Base-by-base conservation (phyloP, 2,113 vertebrate species). In the Atrichornis clamosus region DNA sequence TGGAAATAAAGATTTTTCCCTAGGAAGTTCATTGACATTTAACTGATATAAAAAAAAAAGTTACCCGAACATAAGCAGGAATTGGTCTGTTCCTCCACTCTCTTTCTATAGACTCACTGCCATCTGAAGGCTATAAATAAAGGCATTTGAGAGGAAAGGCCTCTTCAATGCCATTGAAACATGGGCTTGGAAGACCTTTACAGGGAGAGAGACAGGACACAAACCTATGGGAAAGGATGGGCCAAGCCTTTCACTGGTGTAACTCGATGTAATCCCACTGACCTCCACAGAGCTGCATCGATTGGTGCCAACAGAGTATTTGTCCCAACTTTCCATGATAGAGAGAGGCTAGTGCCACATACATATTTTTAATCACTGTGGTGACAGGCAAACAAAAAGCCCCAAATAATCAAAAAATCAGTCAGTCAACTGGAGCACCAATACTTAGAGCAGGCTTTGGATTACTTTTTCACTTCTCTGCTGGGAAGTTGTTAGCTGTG, bases 81-180 rank as follows among this genome's bases (percentile, higher is more conserved):
- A 49, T 58, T 27, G 55, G 28, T 78, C 41, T 84, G 89, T n/a
- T 79, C 65, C 89, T 87, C 84, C 49, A 14, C 53, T 55, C 72
- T 39, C 69, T 63, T 41, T 68, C 81, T 70, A 10, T 30, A 76
- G 84, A 46, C 42, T 52, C 11, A 3, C 15, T 4, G 8, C 87
- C 85, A 83, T 90, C 85, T 65, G 78, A 96, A 83, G 84, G 68
- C 92, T 94, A 67, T 88, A 96, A 96, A 88, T 95, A 96, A 83
- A 86, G 63, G 84, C 3, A 6, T 89, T 79, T 52, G 83, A 81
- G 90, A 87, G 88, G 75, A 90, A 90, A 95, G 85, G 50, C 85
- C 53, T 86, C 79, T 52, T 50, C 77, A 68, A 2, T 64, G 52
- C 82, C 73, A 13, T 12, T 59, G 69, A 65, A 94, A 81, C 19